Base-by-base conservation (phyloP, 92 coral and sea anemone genomes). In the Palythoa caribaeorum region DNA sequence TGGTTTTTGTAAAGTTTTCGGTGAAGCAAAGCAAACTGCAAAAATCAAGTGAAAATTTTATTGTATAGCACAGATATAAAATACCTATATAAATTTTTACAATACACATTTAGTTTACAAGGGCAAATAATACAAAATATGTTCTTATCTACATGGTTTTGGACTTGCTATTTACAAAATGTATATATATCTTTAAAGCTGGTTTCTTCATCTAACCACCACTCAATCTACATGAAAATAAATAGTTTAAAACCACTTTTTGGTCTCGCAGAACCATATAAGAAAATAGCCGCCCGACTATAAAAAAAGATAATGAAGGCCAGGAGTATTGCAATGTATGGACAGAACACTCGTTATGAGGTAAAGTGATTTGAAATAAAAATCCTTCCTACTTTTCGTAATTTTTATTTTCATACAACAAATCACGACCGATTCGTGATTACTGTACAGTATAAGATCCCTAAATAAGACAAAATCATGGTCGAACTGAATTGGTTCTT, bases 1-100 rank as follows among this genome's bases (percentile, higher is more conserved):
- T 28, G 28, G 28, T 28, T 28, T 28, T 28, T 28, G 28, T 28
- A 28, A 28, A 44, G 7, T 44, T 44, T 44, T 3, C 4, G 6
- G 50, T 44, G 50, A 44, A 44, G 50, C 50, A 44, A 1, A 44
- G 50, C 73, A 71, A 37, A 71, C 75, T 2, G 14, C 16, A 28
- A 68, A 37, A 71, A 36, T 76, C 47, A 76, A 50, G 80, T 51
- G 60, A 14, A 76, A 76, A n/a, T 16, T 52, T 76, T 76, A 76
- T 76, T 76, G 65, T 38, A 76, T 76, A 7, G 28, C 28, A 20
- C 62, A 10, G 38, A 62, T 51, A 44, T 28, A 62, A 20, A 76
- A 51, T 51, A 76, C 65, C 65, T 50, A 44, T 1, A 44, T 52
- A 52, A 52, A 52, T 20, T 44, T 37, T 51, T 52, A 76, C 53